These are phyloP conservation scores for Mohoua ochrocephala DNA, from an alignment of 2,113 vertebrate species.

Conservation along the genomic window DNA sequence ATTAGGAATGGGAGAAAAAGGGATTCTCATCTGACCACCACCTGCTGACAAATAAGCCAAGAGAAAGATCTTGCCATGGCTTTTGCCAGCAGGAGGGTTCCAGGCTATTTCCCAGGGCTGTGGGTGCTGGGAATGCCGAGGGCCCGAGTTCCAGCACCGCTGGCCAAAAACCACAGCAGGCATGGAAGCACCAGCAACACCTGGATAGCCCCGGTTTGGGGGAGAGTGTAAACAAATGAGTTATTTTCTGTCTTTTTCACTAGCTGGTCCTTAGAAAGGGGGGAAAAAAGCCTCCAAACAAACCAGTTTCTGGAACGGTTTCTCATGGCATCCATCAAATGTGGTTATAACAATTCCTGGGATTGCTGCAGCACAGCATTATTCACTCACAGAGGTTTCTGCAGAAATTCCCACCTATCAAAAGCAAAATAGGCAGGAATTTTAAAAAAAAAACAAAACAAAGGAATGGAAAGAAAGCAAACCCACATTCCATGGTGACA, in stretches of 20 bases:
- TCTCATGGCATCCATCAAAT: neutral
- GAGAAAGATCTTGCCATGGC: fast-evolving
- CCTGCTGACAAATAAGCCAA: neutral
- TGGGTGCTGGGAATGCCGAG: fast-evolving
- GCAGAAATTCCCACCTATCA: neutral
- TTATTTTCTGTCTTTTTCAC: neutral
- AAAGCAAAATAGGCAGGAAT: neutral
- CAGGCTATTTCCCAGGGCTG: neutral
- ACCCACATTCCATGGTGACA: neutral
- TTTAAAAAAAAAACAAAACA: neutral
- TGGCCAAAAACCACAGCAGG: neutral
- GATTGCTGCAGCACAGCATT: neutral
- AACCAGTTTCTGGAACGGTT: neutral
- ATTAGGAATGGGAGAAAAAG: neutral
- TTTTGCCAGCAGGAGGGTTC: neutral
- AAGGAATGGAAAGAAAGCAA: neutral
- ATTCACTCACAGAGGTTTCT: neutral
- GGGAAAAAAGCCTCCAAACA: neutral
- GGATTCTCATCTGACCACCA: too few species aligned
- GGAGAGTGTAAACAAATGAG: too few species aligned
- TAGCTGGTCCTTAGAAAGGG: neutral
- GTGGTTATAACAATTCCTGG: neutral
- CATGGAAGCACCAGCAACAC: neutral
- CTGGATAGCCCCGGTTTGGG: neutral
- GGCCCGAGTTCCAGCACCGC: neutral